phyloP scores from a whole-genome alignment of 2,888 invertebrate genomes.

The Leistus spinibarbis region DNA sequence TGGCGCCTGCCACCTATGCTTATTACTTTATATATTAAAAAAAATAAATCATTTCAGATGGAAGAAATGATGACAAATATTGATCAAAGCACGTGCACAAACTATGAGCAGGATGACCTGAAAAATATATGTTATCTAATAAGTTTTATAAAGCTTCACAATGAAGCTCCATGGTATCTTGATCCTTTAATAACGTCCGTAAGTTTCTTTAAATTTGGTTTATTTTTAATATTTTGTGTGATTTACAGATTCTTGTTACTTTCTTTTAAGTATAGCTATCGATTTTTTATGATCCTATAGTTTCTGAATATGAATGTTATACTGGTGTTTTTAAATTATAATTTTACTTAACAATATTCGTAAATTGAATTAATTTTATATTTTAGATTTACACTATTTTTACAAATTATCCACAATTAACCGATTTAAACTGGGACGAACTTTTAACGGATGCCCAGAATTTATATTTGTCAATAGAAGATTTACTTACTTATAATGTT shows the following conservation, averaged over 20 bases:
- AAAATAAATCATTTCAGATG: neutral
- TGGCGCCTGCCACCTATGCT: too few relatives aligned
- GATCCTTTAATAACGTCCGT: conserved; percentile 14
- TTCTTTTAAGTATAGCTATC: too few relatives aligned
- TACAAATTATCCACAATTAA: neutral
- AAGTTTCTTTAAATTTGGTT: conserved; percentile 2
- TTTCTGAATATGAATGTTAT: too few relatives aligned
- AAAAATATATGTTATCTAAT: conserved; percentile 21
- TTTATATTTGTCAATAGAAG: conserved; percentile 12
- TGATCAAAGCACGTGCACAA: neutral
- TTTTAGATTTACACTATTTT: conserved; percentile 18
- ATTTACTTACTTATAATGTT: neutral
- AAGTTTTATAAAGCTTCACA: conserved; percentile 1
- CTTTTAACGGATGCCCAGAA: conserved; percentile 13
- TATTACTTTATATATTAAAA: too few relatives aligned
- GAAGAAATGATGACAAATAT: neutral
- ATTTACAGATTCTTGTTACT: too few relatives aligned
- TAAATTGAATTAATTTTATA: neutral
- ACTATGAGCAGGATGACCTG: neutral
- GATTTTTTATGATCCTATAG: too few relatives aligned
- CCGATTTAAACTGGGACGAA: conserved; percentile 13
- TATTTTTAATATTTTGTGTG: neutral
- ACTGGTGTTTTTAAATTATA: too few relatives aligned
- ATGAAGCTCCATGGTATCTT: neutral
- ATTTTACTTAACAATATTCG: too few relatives aligned